A percentile compares a stretch with the other conserved stretches of the same genome.
Evolutionary conservation across 1,140 invertebrate species (phyloP).

Genomic region (Magallana ariakensis): DNA sequence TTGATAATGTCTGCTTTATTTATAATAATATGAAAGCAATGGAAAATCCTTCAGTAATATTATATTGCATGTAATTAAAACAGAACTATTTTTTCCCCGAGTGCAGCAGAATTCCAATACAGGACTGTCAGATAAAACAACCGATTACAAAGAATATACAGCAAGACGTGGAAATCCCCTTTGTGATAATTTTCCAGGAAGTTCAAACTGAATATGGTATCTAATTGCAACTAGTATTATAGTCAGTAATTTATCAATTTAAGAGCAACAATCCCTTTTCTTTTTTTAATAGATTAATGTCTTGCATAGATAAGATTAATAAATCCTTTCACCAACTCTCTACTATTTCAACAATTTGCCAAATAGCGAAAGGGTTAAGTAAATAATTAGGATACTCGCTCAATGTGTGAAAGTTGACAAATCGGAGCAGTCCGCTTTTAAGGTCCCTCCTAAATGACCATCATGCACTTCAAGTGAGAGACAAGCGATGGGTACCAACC

Average conservation of each 20-base stretch:
- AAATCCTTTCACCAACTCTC: background rate
- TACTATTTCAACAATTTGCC: constrained; percentile 23
- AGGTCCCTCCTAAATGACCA: constrained; percentile 37
- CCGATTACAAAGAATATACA: too few relatives aligned
- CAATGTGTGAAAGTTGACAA: constrained; percentile 27
- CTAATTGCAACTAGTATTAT: too few relatives aligned
- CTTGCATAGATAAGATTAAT: background rate
- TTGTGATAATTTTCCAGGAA: background rate
- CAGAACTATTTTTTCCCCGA: too few relatives aligned
- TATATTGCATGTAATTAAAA: too few relatives aligned
- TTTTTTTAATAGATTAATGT: background rate
- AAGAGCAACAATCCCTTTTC: constrained; percentile 7
- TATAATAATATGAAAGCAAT: too few relatives aligned
- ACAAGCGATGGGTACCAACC: constrained; percentile 29
- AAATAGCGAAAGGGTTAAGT: background rate
- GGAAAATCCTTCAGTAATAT: too few relatives aligned
- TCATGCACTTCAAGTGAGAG: constrained; percentile 34
- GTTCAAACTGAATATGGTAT: background rate
- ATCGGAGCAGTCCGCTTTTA: constrained; percentile 18
- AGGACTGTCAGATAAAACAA: too few relatives aligned
- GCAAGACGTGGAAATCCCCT: background rate
- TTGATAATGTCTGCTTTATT: too few relatives aligned
- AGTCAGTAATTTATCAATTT: background rate
- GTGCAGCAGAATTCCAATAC: too few relatives aligned
- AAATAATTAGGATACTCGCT: constrained; percentile 29